These are phyloP conservation scores for Desmodus rotundus DNA, from an alignment of 2,113 vertebrate genomes.

Conservation along the genomic window DNA sequence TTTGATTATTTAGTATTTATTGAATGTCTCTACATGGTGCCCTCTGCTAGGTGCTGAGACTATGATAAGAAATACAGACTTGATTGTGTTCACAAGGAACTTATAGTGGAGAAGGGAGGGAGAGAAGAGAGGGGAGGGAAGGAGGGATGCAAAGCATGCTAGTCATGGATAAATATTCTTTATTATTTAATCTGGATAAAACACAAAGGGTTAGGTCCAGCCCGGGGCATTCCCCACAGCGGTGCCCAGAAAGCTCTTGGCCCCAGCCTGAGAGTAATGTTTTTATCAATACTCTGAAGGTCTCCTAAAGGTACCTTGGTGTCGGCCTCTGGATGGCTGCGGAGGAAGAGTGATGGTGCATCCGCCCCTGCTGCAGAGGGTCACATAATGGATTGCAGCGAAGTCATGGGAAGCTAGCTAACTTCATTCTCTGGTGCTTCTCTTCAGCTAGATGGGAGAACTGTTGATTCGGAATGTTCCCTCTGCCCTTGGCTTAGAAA, in stretches of 20 bases:
- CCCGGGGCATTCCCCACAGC: background rate
- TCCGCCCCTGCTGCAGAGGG: conserved; percentile 72
- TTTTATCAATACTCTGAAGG: conserved; percentile 4
- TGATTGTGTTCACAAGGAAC: background rate
- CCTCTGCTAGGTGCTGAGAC: background rate
- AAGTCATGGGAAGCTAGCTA: conserved; percentile 82
- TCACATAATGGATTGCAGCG: conserved; percentile 74
- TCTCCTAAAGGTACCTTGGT: conserved; percentile 37
- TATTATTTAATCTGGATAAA: background rate
- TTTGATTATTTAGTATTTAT: background rate
- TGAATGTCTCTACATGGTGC: background rate
- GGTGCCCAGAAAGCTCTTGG: conserved; percentile 51
- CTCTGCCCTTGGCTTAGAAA: conserved; percentile 54
- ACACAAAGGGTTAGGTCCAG: background rate
- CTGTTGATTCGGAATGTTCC: conserved; percentile 74
- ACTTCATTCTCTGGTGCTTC: conserved; percentile 66
- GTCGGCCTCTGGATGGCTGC: conserved; percentile 8
- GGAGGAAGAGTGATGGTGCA: conserved; percentile 79
- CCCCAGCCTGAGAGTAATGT: conserved; percentile 3
- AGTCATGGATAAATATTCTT: background rate
- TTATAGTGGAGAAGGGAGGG: background rate
- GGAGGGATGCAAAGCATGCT: rapidly evolving
- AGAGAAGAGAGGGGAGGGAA: background rate
- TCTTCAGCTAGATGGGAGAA: conserved; percentile 78
- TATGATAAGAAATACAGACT: background rate